These are phyloP conservation scores for Ciconia maguari DNA, from an alignment of 2,113 vertebrate species.

Conservation along the genomic window DNA sequence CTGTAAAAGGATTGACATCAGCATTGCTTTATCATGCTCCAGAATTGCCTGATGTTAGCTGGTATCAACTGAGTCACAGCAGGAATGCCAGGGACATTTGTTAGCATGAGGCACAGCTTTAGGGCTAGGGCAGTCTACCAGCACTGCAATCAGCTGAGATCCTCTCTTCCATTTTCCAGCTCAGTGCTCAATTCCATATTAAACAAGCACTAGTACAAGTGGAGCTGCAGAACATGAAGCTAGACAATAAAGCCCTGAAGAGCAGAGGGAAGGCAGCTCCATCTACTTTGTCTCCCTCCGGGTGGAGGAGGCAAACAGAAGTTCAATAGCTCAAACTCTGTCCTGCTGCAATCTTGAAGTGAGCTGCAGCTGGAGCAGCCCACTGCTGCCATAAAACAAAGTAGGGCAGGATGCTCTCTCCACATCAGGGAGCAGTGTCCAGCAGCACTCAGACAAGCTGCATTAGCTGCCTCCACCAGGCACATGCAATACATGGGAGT, in stretches of 20 bases:
- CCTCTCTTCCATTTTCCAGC: conserved; percentile 59
- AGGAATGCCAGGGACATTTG: conserved; percentile 45
- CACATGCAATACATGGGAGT: not conserved
- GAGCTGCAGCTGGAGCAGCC: conserved; percentile 23
- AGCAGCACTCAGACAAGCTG: not conserved
- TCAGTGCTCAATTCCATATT: conserved; percentile 60
- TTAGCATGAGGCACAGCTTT: conserved; percentile 49
- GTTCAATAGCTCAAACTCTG: conserved; percentile 16
- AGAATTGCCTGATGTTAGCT: conserved; percentile 40
- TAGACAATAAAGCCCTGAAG: conserved; percentile 35
- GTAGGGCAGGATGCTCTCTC: not conserved
- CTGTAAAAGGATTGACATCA: not conserved
- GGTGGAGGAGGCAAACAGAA: conserved; percentile 17
- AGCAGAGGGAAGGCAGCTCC: conserved; percentile 13
- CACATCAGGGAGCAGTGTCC: not conserved
- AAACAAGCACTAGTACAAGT: conserved; percentile 48
- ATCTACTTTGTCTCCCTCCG: conserved; percentile 1
- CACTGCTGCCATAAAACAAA: not conserved
- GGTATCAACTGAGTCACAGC: not conserved
- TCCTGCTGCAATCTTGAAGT: not conserved
- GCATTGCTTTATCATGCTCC: not conserved
- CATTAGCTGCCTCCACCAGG: not conserved
- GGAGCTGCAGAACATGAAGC: conserved; percentile 22
- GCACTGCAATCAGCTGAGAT: conserved; percentile 43
- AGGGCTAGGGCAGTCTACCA: conserved; percentile 61